Percentiles rank a stretch among this genome's conserved stretches.
phyloP scores from a whole-genome alignment of 2,797 vertebrate species.

The Corythornis leucogaster region DNA sequence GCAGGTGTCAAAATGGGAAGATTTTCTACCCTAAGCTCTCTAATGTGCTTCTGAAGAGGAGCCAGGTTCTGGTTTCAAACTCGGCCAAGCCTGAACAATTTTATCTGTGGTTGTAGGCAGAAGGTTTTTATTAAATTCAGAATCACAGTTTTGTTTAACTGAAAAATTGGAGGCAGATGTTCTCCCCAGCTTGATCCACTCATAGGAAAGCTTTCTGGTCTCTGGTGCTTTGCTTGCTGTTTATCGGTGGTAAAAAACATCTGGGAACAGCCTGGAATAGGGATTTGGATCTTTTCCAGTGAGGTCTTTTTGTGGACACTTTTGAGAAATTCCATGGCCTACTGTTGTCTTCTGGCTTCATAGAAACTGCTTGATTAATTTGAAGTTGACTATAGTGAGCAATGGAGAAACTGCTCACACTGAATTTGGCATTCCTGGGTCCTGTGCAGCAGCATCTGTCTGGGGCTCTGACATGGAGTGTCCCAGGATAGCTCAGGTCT shows the following conservation, averaged over 20 bases:
- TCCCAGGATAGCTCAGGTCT: background rate
- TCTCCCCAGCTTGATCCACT: background rate
- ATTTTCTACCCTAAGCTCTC: background rate
- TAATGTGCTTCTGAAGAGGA: background rate
- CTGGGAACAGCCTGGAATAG: background rate
- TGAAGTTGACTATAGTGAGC: background rate
- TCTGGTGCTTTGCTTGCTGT: background rate
- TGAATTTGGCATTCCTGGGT: background rate
- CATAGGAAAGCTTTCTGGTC: background rate
- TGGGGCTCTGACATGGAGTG: background rate
- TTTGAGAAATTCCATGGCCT: background rate
- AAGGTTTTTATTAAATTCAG: conserved; percentile 53
- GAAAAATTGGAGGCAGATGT: background rate
- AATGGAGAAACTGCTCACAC: background rate
- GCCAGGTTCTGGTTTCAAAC: conserved; percentile 38
- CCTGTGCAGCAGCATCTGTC: background rate
- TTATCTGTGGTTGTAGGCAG: conserved; percentile 27
- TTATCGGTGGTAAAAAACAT: background rate
- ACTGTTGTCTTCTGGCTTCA: background rate
- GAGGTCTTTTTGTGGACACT: background rate
- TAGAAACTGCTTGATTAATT: background rate
- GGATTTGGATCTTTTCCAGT: background rate
- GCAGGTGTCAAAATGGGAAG: background rate
- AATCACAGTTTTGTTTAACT: conserved; percentile 17
- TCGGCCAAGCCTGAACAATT: conserved; percentile 37